These are phyloP conservation scores for Leptoteleia sp. DNA, from an alignment of 1,140 invertebrate species.

Conservation along the genomic window DNA sequence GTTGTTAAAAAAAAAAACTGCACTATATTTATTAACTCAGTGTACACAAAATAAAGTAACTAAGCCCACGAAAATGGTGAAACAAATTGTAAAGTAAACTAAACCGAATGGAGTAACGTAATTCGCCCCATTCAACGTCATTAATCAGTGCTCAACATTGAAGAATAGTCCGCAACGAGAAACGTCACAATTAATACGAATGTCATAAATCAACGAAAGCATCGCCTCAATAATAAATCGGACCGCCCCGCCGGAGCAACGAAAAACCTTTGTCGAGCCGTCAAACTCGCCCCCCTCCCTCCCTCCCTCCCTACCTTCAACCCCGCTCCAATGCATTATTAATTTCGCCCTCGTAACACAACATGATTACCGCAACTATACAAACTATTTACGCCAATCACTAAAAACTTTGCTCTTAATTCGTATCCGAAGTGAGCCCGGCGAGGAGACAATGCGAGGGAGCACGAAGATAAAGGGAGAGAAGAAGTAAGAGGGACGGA, in stretches of 20 bases:
- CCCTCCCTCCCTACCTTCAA: too few relatives aligned
- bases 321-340: too few relatives aligned
- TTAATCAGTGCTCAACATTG: too few relatives aligned
- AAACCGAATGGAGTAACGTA: too few relatives aligned
- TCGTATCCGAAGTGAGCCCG: conserved; percentile 9
- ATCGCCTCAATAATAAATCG: conserved; percentile 18
- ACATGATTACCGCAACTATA: conserved; percentile 46
- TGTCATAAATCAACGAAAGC: conserved; percentile 5
- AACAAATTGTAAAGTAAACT: too few relatives aligned
- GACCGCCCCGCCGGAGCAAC: neutral
- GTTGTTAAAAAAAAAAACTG: too few relatives aligned
- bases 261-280: conserved; percentile 16
- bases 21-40: too few relatives aligned
- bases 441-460: neutral
- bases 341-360: conserved; percentile 28
- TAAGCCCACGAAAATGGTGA: too few relatives aligned
- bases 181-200: neutral
- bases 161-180: too few relatives aligned
- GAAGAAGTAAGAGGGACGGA: too few relatives aligned
- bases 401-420: conserved; percentile 48
- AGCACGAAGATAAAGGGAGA: conserved; percentile 9
- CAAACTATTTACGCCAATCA: conserved; percentile 46
- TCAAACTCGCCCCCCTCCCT: conserved; percentile 12
- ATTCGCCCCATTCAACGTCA: too few relatives aligned
- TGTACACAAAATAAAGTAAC: too few relatives aligned